Evolutionary conservation across 2,113 vertebrate species (phyloP).

Genomic region (Narcine bancroftii): DNA sequence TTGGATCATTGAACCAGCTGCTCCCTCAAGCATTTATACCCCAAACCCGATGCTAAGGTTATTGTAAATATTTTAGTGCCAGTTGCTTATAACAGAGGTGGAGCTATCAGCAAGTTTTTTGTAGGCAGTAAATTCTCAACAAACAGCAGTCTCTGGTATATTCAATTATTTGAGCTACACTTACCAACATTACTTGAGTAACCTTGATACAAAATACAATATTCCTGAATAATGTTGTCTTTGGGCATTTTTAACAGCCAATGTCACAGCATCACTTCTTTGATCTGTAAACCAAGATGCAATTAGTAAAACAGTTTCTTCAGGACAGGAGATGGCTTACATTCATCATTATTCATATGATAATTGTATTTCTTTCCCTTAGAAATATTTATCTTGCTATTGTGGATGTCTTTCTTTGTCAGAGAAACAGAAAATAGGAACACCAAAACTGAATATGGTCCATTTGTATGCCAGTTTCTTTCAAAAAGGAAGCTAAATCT

Average conservation of each 20-base stretch:
- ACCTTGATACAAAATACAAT: background rate
- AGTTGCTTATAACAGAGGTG: too few species aligned
- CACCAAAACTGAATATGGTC: background rate
- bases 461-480: background rate
- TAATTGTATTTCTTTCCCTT: background rate
- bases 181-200: background rate
- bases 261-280: background rate
- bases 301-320: background rate
- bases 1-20: too few species aligned
- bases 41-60: too few species aligned
- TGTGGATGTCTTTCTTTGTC: background rate
- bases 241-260: background rate
- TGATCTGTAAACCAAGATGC: background rate
- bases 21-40: too few species aligned
- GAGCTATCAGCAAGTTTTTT: too few species aligned
- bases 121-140: too few species aligned
- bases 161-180: too few species aligned
- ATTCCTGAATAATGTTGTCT: background rate
- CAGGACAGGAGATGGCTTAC: background rate
- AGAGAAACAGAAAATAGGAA: background rate
- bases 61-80: too few species aligned
- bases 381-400: background rate
- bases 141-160: too few species aligned
- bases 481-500: conserved; percentile 42
- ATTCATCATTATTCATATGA: background rate